A percentile compares a stretch with the other conserved stretches of the same genome.
These are phyloP conservation scores for Canis aureus DNA, from an alignment of 2,113 vertebrate genomes.

Conservation along the genomic window DNA sequence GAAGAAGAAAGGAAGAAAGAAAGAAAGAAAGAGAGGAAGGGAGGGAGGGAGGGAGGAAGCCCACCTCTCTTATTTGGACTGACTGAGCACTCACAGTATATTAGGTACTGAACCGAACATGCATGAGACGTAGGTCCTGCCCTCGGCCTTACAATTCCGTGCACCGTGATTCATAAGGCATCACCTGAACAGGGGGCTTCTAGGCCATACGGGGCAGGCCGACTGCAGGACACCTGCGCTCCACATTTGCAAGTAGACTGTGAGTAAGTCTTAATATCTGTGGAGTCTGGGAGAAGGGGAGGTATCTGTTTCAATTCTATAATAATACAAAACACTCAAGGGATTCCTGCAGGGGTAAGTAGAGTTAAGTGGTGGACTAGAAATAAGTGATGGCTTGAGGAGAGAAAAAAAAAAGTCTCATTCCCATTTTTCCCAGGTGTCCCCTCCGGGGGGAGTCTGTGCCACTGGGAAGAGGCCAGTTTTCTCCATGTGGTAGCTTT, in stretches of 20 bases:
- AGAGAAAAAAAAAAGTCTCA: background rate
- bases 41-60: background rate
- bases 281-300: background rate
- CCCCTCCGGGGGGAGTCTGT: background rate
- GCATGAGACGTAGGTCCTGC: background rate
- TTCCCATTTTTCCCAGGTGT: background rate
- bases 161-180: background rate
- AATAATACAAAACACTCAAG: constrained; percentile 7
- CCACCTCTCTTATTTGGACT: background rate
- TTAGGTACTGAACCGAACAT: background rate
- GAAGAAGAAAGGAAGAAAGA: too few relatives aligned
- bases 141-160: background rate
- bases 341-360: background rate
- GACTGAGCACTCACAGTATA: background rate
- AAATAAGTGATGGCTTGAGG: background rate
- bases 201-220: background rate
- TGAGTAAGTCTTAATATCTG: background rate
- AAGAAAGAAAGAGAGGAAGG: background rate
- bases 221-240: background rate
- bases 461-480: background rate
- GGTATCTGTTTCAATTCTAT: background rate
- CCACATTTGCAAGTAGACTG: background rate
- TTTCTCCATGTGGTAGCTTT: background rate
- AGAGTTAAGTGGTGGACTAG: background rate
- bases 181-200: background rate